A percentile compares a stretch with the other conserved stretches of the same genome.
phyloP scores from a whole-genome alignment of 1,140 invertebrate genomes.

The Ceratosolen fusciceps region DNA sequence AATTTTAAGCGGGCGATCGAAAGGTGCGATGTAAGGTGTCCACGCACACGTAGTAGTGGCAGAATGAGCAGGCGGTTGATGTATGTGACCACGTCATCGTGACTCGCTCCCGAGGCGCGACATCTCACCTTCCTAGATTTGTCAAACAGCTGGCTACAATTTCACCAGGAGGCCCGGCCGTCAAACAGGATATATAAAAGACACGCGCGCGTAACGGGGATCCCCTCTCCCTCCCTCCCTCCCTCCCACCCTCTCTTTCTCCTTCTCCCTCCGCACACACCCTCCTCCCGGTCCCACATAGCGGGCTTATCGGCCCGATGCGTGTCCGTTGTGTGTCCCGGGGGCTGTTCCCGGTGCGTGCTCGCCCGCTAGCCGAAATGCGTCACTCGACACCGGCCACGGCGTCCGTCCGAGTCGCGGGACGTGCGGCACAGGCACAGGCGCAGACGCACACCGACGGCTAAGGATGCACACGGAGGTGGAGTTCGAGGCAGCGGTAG shows the following conservation, averaged over 20 bases:
- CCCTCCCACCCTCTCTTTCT: not conserved
- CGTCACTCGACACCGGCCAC: conserved; percentile 36
- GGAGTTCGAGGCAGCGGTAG: not conserved
- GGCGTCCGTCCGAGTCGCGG: not conserved
- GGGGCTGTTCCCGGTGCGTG: too few species aligned
- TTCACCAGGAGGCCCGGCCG: not conserved
- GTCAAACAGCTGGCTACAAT: not conserved
- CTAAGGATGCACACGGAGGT: not conserved
- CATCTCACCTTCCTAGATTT: conserved; percentile 3
- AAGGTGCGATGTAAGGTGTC: too few species aligned
- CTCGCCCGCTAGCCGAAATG: not conserved
- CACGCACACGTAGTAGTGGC: too few species aligned
- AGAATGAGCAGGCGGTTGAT: not conserved
- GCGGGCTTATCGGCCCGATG: not conserved
- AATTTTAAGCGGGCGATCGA: too few species aligned
- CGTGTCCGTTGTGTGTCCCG: too few species aligned
- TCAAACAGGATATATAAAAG: not conserved
- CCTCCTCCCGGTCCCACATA: not conserved
- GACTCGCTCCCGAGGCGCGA: not conserved
- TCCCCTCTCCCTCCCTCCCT: not conserved
- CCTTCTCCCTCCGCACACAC: not conserved
- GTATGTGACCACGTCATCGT: not conserved
- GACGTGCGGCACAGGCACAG: not conserved
- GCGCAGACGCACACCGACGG: too few species aligned
- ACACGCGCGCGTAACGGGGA: not conserved